Evolutionary conservation across 2,888 invertebrate genomes (phyloP).

Genomic region (Tolmerus cingulatus): DNA sequence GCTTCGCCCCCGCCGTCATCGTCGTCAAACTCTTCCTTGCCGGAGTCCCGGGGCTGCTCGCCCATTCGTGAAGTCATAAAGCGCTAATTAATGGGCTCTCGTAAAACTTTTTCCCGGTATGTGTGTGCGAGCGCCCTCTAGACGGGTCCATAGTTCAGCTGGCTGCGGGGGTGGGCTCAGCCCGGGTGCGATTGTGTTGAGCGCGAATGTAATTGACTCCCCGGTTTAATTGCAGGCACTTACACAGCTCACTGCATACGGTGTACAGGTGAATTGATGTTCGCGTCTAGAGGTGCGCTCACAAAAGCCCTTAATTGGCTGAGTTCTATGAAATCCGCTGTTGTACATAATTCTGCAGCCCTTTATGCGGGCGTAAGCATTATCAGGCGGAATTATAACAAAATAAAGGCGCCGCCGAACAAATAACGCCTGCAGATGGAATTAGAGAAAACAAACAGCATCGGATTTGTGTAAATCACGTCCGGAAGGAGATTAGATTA

Average conservation of each 20-base stretch:
- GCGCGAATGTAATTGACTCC: constrained; percentile 36
- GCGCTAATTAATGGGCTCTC: constrained; percentile 32
- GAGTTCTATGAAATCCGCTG: constrained; percentile 14
- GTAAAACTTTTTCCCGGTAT: constrained; percentile 18
- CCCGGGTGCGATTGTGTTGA: not conserved
- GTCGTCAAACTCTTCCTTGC: not conserved
- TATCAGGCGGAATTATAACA: constrained; percentile 12
- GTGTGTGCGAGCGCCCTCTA: not conserved
- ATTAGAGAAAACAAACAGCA: constrained; percentile 1
- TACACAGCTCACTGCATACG: constrained; percentile 29
- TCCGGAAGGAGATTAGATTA: not conserved
- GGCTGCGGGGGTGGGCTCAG: not conserved
- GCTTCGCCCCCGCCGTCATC: not conserved
- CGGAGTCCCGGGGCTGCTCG: not conserved
- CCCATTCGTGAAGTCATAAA: constrained; percentile 39
- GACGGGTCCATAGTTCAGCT: not conserved
- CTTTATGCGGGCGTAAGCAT: not conserved
- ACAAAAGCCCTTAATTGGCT: constrained; percentile 6
- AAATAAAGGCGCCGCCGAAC: constrained; percentile 4
- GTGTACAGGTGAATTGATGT: constrained; percentile 31
- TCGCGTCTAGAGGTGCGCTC: constrained; percentile 4
- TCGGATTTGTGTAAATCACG: not conserved
- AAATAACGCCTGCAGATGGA: not conserved
- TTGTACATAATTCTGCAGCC: constrained; percentile 19
- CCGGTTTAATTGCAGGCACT: constrained; percentile 25